Evolutionary conservation across 1,140 invertebrate species (phyloP), one percentile per base, ranked within the genome.

Genomic region (Heliconius eleuchia): DNA sequence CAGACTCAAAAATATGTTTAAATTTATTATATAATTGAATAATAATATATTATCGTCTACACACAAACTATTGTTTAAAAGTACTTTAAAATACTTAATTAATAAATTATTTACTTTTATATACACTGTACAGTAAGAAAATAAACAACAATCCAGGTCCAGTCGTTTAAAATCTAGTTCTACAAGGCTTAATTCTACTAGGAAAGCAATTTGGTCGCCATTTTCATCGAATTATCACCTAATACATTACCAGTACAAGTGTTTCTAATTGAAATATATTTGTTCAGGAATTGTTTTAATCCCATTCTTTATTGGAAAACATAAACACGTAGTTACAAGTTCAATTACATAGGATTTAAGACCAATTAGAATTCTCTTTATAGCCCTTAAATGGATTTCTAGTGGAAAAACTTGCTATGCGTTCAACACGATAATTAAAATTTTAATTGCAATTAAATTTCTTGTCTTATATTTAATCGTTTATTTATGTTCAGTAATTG

Each of bases 211-310:
- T 77, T 71, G 72, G 37, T 71, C 16, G 13, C 76, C 34, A 73
- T 73, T 78, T 60, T 19, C 52, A 78, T 37, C 76, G 34, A 57
- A 76, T 71, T 71, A 73, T 78, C 71, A 57, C 27, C 39, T 46
- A 73, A 73, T 71, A 78, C 76, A 78, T 73, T 46, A 30, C 13
- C 71, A 78, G 71, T 78, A 78, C 71, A 78, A 78, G 46, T 78
- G 71, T 72, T 60, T 71, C 71, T 78, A 78, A 76, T 76, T 76
- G 74, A 76, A 76, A 78, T 78, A 78, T 78, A 78, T 78, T 66
- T 73, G 71, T 30, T 73, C 50, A 50, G 71, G 76, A 78, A 72
- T 73, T 78, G 42, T 34, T 23, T 27, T 50, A 55, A 42, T 77
- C 50, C 71, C 71, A 76, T 76, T 76, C 60, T 76, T 76, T 76